Evolutionary conservation across 2,888 invertebrate species (phyloP), one percentile per base, ranked within the genome.

Genomic region (Drosophila mimetica): DNA sequence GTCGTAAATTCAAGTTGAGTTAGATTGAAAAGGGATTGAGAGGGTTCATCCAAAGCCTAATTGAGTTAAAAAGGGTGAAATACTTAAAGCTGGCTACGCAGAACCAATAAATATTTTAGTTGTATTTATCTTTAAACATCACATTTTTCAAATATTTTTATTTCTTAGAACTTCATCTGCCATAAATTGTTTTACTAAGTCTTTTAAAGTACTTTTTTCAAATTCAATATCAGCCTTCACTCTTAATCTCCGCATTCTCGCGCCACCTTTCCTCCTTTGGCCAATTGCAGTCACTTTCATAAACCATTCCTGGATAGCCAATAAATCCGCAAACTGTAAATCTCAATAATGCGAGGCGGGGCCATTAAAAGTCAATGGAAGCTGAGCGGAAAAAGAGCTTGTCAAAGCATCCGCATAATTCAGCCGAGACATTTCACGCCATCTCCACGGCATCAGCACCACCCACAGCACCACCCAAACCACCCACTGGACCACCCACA

Each of bases 331-430:
- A 50, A 39, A 48, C 57, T 51, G 71, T 57, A 47, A 60, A 39
- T 70, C 63, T 58, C 58, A 70, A 77, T 67, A 63, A 76, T 81
- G 85, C 79, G 71, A 60, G 48, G 53, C 52, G 44, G 34, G 54
- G 70, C 63, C 72, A 76, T 86, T 79, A 74, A 81, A 79, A 86
- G 83, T 79, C 80, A 81, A 71, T 85, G 69, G 52, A 71, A 71
- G 47, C 61, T 66, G 70, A 71, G 53, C 58, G 52, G 58, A 63
- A 63, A 61, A 59, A 48, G 54, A 71, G 63, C 71, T 76, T 74
- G 61, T 83, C 84, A 77, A 54, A 66, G 69, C 75, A 65, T 73
- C 76, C 70, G 71, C 73, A 74, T 65, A 71, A 74, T 57, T 70
- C 61, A 71, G 30, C 48, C 52, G 37, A 53, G 60, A 53, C 71